Base-by-base conservation (phyloP, 2,113 vertebrate species). In the Heptranchias perlo region DNA sequence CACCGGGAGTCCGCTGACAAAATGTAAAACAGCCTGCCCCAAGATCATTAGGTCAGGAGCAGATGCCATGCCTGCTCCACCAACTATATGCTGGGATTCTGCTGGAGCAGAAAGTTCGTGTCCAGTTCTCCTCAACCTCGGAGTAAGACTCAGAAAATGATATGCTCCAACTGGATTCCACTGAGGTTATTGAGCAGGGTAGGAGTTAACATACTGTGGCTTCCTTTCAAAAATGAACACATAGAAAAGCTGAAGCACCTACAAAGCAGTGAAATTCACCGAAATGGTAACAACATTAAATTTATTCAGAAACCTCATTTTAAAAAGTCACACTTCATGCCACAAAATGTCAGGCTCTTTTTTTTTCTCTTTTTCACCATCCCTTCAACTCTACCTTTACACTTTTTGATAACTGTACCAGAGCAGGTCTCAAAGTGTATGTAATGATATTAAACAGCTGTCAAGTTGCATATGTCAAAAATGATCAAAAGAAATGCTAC, bases 391-490 rank as follows among this genome's bases (percentile, higher is more conserved):
- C 93, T 23, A 94, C 8, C 39, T 94, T 94, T 67, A 65, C 18
- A 65, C 44, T 47, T 47, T 94, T 44, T 65, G 92, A 49, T 67
- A 94, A 49, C 93, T 49, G 44, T 69, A 67, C 8, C 62, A 14
- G 93, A 67, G 18, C 93, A 94, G 14, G 7, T 49, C 62, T 65
- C 93, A 64, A 94, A 94, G 35, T 47, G 11, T 67, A 67, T 67
- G 93, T 25, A 94, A 67, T 94, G 62, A 94, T 94, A 94, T 94
- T 94, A 44, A 94, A 67, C 62, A 49, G 64, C 62, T 67, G 93
- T 47, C 62, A 67, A 67, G 21, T 94, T 67, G 39, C 93, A 67
- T 21, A 18, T 21, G n/a, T 93, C 64, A 94, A 49, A 94, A 94
- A 49, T 67, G 93, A 65, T 94, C 93, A 94, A 67, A 94, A 49